Evolutionary conservation across 2,888 invertebrate genomes (phyloP).

Genomic region (Mantis religiosa): DNA sequence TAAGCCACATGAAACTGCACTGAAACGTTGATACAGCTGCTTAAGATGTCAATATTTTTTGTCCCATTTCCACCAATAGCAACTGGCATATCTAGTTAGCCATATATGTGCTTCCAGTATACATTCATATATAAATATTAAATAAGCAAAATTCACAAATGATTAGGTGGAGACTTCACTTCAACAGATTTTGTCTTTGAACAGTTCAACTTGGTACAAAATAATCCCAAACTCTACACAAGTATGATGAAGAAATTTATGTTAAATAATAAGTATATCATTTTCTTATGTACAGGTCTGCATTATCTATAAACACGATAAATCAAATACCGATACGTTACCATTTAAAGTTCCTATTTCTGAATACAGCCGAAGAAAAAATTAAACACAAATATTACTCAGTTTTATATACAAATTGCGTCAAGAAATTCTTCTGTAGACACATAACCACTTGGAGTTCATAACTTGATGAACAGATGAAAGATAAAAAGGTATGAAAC

Average conservation of each 20-base stretch:
- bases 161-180: background rate
- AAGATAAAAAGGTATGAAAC: background rate
- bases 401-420: conserved; percentile 1
- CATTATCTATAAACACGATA: conserved; percentile 1
- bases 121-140: background rate
- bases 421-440: background rate
- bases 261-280: background rate
- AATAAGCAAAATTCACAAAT: conserved; percentile 14
- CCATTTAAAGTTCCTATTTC: background rate
- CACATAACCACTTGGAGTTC: background rate
- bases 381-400: background rate
- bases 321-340: conserved; percentile 5
- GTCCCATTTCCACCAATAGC: background rate
- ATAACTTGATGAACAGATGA: conserved; percentile 1
- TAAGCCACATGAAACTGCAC: background rate
- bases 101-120: background rate
- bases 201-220: conserved; percentile 1
- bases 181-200: background rate
- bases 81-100: background rate
- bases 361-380: background rate
- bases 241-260: background rate
- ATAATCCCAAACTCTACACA: conserved; percentile 3
- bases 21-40: background rate
- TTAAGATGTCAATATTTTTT: background rate
- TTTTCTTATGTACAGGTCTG: conserved; percentile 6